Base-by-base conservation (phyloP, 2,888 invertebrate species). In the Agrilus mali region DNA sequence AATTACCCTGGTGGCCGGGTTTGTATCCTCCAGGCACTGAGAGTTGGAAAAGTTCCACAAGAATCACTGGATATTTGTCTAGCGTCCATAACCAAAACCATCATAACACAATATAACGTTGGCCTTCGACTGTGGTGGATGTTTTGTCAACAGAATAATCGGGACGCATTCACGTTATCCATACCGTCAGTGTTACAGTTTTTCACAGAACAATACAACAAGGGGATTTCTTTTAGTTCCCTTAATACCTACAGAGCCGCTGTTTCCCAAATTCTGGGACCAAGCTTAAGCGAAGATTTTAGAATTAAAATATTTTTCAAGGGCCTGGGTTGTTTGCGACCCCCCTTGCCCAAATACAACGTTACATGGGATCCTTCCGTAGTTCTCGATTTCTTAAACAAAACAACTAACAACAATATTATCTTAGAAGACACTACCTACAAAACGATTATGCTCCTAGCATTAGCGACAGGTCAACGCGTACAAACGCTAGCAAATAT, bases 1-100 rank as follows among this genome's bases (percentile, higher is more conserved):
- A 14, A 40, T 44, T 40, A 40, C 32, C 40, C 44, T 44, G 44
- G 44, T 33, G 33, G 44, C 33, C 35, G 41, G 40, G 20, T 12
- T 31, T n/a, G 27, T 44, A 39, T 44, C 40, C 15, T 35, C 12
- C n/a, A 41, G 13, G 36, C 22, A 10, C 37, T 20, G n/a, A n/a
- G 27, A 10, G 16, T 15, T 6, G 35, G 41, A 20, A 17, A 32
- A n/a, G 39, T 43, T 10, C 40, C 40, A 2, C 20, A 13, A 16
- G 7, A 34, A 10, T 27, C 43, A 5, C 3, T 34, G 14, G 40
- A 43, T 6, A 34, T 43, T 2, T 33, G 33, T 5, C n/a, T 44
- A n/a, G 36, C 40, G 7, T 40, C 44, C 4, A 14, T 32, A 40
- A 39, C 39, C 6, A 13, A 27, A n/a, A 15, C 39, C 12, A 39